Evolutionary conservation across 2,888 invertebrate genomes (phyloP).

Genomic region (Blastobasis adustella): DNA sequence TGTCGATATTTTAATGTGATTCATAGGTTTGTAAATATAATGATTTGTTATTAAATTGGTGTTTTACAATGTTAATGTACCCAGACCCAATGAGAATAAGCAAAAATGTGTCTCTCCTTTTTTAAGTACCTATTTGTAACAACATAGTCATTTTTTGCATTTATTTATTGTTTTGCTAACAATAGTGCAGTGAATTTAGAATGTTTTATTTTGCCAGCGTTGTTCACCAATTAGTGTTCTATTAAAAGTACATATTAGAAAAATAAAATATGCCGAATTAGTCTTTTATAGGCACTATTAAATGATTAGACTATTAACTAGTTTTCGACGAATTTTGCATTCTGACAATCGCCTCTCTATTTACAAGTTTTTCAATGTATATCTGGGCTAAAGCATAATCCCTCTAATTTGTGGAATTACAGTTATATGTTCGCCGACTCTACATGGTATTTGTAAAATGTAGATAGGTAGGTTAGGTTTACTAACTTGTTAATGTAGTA

Average conservation of each 20-base stretch:
- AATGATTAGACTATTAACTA: conserved; percentile 41
- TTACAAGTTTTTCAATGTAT: conserved; percentile 35
- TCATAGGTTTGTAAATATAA: conserved; percentile 45
- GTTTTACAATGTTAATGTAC: conserved; percentile 67
- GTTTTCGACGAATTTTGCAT: conserved; percentile 54
- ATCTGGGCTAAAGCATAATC: conserved; percentile 34
- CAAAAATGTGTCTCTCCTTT: conserved; percentile 16
- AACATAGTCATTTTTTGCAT: conserved; percentile 1
- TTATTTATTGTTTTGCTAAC: conserved; percentile 8
- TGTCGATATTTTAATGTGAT: conserved; percentile 60
- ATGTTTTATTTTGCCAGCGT: too few species aligned
- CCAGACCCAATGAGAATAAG: conserved; percentile 38
- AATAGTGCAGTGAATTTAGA: background rate
- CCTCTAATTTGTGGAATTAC: conserved; percentile 28
- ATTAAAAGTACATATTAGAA: conserved; percentile 32
- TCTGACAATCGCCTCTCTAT: conserved; percentile 45
- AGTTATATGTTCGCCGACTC: conserved; percentile 25
- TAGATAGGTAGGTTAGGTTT: conserved; percentile 32
- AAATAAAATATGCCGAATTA: conserved; percentile 57
- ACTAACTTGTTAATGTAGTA: conserved; percentile 52
- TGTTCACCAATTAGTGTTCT: conserved; percentile 60
- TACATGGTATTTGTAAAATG: conserved; percentile 46
- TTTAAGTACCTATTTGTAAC: too few species aligned
- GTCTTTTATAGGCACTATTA: conserved; percentile 53
- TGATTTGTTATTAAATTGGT: conserved; percentile 65